These are phyloP conservation scores for Pagrus major DNA, from an alignment of 2,113 vertebrate genomes.

Conservation along the genomic window DNA sequence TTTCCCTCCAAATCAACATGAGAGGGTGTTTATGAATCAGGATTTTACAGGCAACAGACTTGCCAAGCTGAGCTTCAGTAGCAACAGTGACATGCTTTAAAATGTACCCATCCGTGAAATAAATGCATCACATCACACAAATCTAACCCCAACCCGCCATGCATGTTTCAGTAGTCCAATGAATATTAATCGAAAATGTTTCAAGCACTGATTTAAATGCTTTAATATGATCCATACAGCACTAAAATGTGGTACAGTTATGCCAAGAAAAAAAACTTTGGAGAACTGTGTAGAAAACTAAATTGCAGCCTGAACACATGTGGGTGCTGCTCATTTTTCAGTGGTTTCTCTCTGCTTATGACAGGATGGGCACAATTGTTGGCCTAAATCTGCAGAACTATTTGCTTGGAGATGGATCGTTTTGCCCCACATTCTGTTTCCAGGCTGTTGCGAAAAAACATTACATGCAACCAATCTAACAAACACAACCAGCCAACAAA, in stretches of 20 bases:
- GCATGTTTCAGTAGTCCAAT: neutral
- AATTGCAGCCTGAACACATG: neutral
- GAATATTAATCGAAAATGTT: neutral
- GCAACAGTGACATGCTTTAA: neutral
- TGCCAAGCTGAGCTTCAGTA: neutral
- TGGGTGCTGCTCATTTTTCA: conserved; percentile 23
- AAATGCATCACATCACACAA: neutral
- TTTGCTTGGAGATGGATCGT: conserved; percentile 44
- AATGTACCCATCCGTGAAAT: neutral
- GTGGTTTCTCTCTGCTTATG: conserved; percentile 12
- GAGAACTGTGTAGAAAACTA: neutral
- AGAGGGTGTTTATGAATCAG: conserved; percentile 23
- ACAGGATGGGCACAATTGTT: conserved; percentile 49
- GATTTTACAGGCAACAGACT: conserved; percentile 5
- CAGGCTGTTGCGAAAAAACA: neutral
- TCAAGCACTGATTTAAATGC: neutral
- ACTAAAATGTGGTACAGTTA: neutral
- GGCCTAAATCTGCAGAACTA: conserved; percentile 61
- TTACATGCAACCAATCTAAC: neutral
- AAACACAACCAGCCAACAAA: neutral
- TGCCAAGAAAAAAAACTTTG: neutral
- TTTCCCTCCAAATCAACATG: neutral
- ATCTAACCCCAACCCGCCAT: too few relatives aligned
- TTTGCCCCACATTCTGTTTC: conserved; percentile 62
- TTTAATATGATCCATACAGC: too few relatives aligned